Percentiles rank a stretch among this genome's conserved stretches.
Evolutionary conservation across 1,140 invertebrate species (phyloP).

Genomic region (Nasonia vitripennis): DNA sequence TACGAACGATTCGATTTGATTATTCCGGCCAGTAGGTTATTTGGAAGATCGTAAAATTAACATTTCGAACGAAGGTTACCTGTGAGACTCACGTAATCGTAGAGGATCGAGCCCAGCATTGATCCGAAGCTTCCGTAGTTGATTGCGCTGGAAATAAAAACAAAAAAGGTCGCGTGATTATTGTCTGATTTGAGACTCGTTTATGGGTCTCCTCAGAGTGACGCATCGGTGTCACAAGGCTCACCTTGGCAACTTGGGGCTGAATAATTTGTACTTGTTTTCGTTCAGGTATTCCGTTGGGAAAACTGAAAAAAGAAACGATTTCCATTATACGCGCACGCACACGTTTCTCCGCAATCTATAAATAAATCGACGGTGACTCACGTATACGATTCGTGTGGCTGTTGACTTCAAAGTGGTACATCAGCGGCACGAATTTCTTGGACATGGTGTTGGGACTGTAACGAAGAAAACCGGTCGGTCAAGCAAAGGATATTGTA

Average conservation of each 20-base stretch:
- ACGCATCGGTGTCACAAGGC: not conserved
- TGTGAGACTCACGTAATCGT: slow-evolving; percentile 50
- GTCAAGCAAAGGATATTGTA: not conserved
- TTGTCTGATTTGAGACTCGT: not conserved
- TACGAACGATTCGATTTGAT: not conserved
- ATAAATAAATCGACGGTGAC: slow-evolving; percentile 9
- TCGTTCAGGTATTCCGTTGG: slow-evolving; percentile 44
- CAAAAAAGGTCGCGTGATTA: not conserved
- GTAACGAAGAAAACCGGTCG: not conserved
- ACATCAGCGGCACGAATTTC: slow-evolving; percentile 39
- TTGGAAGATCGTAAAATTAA: not conserved
- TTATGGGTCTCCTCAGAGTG: not conserved
- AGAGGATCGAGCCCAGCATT: slow-evolving; percentile 45
- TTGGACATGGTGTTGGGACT: slow-evolving; percentile 44
- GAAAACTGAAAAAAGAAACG: slow-evolving; percentile 23
- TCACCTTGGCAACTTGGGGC: slow-evolving; percentile 40
- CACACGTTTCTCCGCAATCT: not conserved
- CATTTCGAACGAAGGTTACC: not conserved
- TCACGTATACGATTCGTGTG: slow-evolving; percentile 43
- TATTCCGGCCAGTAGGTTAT: not conserved
- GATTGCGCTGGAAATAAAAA: slow-evolving; percentile 27
- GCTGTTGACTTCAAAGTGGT: slow-evolving; percentile 48
- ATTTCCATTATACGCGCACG: not conserved
- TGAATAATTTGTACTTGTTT: slow-evolving; percentile 45
- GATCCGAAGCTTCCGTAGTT: slow-evolving; percentile 49